These are phyloP conservation scores for Sciurus vulgaris DNA, from an alignment of 2,797 vertebrate species.

Conservation along the genomic window DNA sequence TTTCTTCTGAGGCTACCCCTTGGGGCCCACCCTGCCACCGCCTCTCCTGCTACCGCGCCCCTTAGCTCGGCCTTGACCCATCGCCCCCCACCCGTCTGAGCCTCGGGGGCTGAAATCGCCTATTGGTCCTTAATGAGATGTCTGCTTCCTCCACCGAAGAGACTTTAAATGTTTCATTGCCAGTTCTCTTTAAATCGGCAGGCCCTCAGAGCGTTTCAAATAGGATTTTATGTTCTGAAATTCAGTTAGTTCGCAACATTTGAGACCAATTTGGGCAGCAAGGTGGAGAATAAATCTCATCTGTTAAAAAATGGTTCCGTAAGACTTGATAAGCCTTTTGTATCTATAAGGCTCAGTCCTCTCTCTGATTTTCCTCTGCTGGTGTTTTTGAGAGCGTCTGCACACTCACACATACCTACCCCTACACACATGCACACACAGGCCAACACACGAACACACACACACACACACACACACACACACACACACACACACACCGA, in stretches of 20 bases:
- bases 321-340: conserved; percentile 42
- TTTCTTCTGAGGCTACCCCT: neutral
- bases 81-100: neutral
- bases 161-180: conserved; percentile 63
- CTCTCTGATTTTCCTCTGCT: neutral
- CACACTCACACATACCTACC: rapidly evolving
- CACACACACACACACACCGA: neutral
- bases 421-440: neutral
- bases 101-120: conserved; percentile 39
- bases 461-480: neutral
- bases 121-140: conserved; percentile 40
- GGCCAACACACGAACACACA: neutral
- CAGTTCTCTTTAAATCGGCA: conserved; percentile 34
- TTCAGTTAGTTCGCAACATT: conserved; percentile 41
- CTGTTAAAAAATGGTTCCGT: conserved; percentile 38
- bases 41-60: neutral
- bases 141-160: conserved; percentile 64
- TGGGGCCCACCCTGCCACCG: neutral
- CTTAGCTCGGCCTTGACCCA: neutral
- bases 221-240: conserved; percentile 58
- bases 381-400: neutral
- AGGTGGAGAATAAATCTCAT: conserved; percentile 53
- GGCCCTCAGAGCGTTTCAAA: conserved; percentile 59
- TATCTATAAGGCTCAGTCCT: neutral
- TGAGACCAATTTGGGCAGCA: conserved; percentile 18